Evolutionary conservation across 2,113 vertebrate genomes (phyloP).

Genomic region (Perca schrenkii): DNA sequence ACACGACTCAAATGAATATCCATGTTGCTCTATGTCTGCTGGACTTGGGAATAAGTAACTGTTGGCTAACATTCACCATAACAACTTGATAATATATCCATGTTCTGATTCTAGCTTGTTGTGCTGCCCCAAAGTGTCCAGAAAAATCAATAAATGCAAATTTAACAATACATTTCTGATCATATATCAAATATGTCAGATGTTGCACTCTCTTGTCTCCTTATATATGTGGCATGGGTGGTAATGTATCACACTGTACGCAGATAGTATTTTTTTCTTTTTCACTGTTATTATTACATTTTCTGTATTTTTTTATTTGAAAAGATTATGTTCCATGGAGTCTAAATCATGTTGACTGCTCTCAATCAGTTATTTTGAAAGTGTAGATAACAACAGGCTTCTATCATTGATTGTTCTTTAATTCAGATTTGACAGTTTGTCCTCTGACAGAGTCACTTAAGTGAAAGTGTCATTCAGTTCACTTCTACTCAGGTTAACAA

Average conservation of each 20-base stretch:
- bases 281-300: background rate
- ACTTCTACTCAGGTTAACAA: constrained; percentile 65
- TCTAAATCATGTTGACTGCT: background rate
- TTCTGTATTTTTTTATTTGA: background rate
- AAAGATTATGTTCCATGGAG: background rate
- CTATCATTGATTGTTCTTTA: constrained; percentile 23
- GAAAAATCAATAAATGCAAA: background rate
- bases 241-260: background rate
- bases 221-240: background rate
- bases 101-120: background rate
- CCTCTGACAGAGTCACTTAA: constrained; percentile 46
- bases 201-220: too few relatives aligned
- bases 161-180: background rate
- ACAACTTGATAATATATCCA: background rate
- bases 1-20: too few relatives aligned
- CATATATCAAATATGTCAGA: background rate
- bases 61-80: background rate
- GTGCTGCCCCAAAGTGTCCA: background rate
- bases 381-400: background rate
- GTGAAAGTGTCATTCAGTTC: constrained; percentile 59
- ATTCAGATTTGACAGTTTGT: constrained; percentile 43
- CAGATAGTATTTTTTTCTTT: background rate
- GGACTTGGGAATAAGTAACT: too few relatives aligned
- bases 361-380: background rate
- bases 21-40: background rate